Evolutionary conservation across 2,888 invertebrate species (phyloP).

Genomic region (Merodon equestris): DNA sequence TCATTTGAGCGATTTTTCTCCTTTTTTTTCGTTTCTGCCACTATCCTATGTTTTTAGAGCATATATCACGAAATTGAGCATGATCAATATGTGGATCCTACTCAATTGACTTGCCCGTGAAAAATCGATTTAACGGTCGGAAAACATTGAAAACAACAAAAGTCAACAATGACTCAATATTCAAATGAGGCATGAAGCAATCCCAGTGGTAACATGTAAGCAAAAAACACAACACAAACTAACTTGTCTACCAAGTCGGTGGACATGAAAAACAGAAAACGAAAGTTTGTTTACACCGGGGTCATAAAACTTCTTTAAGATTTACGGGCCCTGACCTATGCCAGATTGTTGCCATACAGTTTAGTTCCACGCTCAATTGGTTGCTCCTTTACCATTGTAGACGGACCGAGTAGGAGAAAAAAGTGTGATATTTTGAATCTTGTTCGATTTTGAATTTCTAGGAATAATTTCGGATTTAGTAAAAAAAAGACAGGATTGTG

Average conservation of each 20-base stretch:
- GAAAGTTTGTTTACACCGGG: constrained; percentile 60
- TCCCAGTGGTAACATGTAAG: constrained; percentile 26
- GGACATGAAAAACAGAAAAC: constrained; percentile 39
- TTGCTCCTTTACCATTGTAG: constrained; percentile 39
- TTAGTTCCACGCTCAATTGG: constrained; percentile 33
- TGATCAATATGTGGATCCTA: no score
- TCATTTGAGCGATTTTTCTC: no score
- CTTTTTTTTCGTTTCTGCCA: no score
- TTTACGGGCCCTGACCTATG: constrained; percentile 48
- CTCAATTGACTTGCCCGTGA: not conserved
- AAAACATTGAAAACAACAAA: not conserved
- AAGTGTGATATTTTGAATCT: constrained; percentile 53
- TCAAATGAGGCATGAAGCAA: constrained; percentile 13
- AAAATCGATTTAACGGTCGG: not conserved
- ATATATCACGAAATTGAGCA: no score
- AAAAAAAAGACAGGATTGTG: constrained; percentile 2
- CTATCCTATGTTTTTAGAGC: no score
- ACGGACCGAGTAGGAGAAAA: constrained; percentile 18
- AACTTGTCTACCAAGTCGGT: constrained; percentile 32
- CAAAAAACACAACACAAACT: constrained; percentile 21
- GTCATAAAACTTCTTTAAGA: constrained; percentile 56
- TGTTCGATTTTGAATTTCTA: constrained; percentile 45
- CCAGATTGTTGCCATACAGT: constrained; percentile 33
- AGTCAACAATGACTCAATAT: not conserved
- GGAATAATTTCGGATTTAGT: constrained; percentile 31